Evolutionary conservation across 2,113 vertebrate species (phyloP).

Genomic region (Bubo blakistoni): DNA sequence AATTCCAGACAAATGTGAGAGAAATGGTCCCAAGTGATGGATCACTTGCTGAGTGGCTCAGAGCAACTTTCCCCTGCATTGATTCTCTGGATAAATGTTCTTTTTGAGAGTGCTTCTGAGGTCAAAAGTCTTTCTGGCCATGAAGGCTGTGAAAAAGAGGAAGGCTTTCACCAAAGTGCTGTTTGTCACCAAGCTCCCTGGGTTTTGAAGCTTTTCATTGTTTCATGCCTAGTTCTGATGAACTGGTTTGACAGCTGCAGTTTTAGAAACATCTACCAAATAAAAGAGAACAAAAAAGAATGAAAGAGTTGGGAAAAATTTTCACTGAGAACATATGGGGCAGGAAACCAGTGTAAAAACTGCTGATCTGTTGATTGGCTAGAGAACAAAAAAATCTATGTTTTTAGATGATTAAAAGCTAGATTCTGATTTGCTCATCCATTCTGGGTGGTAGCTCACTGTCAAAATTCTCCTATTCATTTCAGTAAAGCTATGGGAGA

Average conservation of each 20-base stretch:
- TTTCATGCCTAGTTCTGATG: neutral
- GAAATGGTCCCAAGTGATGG: neutral
- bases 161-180: conserved; percentile 8
- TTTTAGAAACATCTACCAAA: neutral
- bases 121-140: conserved; percentile 24
- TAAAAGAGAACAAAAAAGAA: neutral
- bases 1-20: neutral
- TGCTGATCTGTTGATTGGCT: neutral
- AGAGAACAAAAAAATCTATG: neutral
- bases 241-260: neutral
- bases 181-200: neutral
- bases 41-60: conserved; percentile 14
- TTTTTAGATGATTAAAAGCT: neutral
- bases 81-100: conserved; percentile 16
- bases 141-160: conserved; percentile 14
- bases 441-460: neutral
- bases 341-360: neutral
- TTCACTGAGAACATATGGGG: neutral
- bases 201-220: conserved; percentile 10
- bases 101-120: neutral
- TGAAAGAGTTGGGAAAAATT: neutral
- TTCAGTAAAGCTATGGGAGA: neutral
- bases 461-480: neutral
- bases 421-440: neutral
- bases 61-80: conserved; percentile 3